Evolutionary conservation across 2,797 vertebrate genomes (phyloP).

Genomic region (Hapalemur alaotrensis): DNA sequence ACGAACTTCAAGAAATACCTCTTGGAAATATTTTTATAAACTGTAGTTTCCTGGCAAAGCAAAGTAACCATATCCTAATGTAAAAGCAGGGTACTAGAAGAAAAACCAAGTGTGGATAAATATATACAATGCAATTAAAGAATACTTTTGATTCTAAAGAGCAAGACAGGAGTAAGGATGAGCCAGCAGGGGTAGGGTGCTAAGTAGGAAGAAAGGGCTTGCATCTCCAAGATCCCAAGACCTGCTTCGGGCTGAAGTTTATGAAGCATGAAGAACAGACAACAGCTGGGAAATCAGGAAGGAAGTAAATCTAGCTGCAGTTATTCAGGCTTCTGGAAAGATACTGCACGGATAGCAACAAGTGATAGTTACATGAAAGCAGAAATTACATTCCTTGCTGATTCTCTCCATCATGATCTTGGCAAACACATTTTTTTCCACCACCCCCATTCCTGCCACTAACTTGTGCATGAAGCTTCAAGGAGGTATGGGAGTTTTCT

Average conservation of each 20-base stretch:
- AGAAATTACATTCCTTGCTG: constrained; percentile 36
- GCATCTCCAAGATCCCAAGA: not conserved
- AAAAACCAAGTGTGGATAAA: not conserved
- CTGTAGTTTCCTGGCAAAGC: not conserved
- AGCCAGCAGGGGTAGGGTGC: not conserved
- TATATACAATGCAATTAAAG: not conserved
- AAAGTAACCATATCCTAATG: not conserved
- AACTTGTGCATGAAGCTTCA: not conserved
- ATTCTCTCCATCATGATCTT: constrained; percentile 24
- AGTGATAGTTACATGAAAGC: constrained; percentile 44
- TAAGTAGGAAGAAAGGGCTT: not conserved
- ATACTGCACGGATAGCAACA: constrained; percentile 25
- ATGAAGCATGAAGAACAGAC: constrained; percentile 56
- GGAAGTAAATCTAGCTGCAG: constrained; percentile 23
- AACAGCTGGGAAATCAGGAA: constrained; percentile 58
- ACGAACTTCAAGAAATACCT: not conserved
- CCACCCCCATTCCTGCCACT: not conserved
- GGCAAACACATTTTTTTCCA: not conserved
- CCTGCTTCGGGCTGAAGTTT: not conserved
- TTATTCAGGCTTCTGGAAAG: constrained; percentile 28
- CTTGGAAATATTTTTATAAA: constrained; percentile 30
- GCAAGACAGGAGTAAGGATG: not conserved
- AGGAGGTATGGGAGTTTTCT: not conserved
- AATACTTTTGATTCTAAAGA: not conserved
- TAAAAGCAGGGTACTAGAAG: not conserved